Evolutionary conservation across 1,140 invertebrate genomes (phyloP), one percentile per base, ranked within the genome.

Genomic region (Eueides isabella): DNA sequence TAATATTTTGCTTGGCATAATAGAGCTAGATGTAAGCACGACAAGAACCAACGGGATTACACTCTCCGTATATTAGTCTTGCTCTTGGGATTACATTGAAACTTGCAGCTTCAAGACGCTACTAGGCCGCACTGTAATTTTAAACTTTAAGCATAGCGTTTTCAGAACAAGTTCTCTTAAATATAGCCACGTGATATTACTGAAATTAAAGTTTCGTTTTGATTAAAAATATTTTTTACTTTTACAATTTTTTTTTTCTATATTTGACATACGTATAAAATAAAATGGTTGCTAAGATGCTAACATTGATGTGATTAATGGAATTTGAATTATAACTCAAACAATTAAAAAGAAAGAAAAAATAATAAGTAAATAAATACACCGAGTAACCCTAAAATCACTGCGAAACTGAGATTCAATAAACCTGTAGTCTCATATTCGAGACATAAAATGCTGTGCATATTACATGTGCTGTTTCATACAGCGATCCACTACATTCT

Each of bases 41-140:
- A 26, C 48, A 55, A 55, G 16, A 55, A 55, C 48, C 19, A 55
- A 55, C 48, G 23, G 19, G 48, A 55, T 55, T 55, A 55, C 48
- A 55, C 23, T 26, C 26, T 23, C 11, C 23, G 3, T 55, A 55
- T 55, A 55, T 55, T 55, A 55, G 48, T 55, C 26, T 55, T 55
- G 26, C 48, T 55, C 19, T 26, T 23, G 48, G 48, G 48, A 55
- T 55, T 55, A 55, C 48, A 26, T 26, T 23, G 2, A 55, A 55
- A 55, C 48, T 55, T 55, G 48, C 48, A 26, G 48, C 19, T 26
- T 26, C 19, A 55, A 55, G 48, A 55, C 19, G 23, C 23, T 55
- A 26, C 19, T 55, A 55, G 48, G 48, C 48, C 48, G 48, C n/a
- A 48, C 41, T 55, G 12, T 55, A 55, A 55, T 55, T 55, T 55